Percentiles rank a stretch among this genome's conserved stretches.
phyloP scores from a whole-genome alignment of 2,888 invertebrate species.

The Epinotia ramella region DNA sequence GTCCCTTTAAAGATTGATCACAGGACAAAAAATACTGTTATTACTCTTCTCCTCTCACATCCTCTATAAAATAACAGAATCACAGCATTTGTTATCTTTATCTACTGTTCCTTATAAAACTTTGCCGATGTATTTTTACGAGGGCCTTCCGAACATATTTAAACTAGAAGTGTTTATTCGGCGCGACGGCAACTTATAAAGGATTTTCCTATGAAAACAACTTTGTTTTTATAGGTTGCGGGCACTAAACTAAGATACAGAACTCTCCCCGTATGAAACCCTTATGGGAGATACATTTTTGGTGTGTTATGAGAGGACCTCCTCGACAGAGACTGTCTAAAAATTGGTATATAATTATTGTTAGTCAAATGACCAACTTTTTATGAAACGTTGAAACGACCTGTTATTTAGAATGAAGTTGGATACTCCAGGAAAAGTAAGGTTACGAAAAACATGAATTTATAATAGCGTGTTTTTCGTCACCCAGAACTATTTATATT shows the following conservation, averaged over 20 bases:
- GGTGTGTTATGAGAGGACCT: too few species aligned
- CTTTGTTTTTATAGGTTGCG: constrained; percentile 4
- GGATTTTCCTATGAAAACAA: constrained; percentile 1
- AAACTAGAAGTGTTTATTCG: constrained; percentile 18
- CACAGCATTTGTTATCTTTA: constrained; percentile 7
- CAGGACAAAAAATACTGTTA: neutral
- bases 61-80: constrained; percentile 6
- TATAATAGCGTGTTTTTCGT: too few species aligned
- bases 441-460: too few species aligned
- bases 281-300: too few species aligned
- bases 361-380: too few species aligned
- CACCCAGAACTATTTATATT: too few species aligned
- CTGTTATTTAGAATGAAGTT: too few species aligned
- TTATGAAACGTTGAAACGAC: too few species aligned
- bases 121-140: constrained; percentile 25
- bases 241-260: neutral
- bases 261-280: too few species aligned
- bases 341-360: too few species aligned
- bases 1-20: neutral
- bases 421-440: too few species aligned
- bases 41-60: neutral
- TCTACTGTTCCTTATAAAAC: constrained; percentile 6
- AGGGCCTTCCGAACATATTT: constrained; percentile 17
- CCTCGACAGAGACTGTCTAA: too few species aligned
- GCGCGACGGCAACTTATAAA: neutral